Evolutionary conservation across 2,113 vertebrate species (phyloP).

Genomic region (Mixornis gularis): DNA sequence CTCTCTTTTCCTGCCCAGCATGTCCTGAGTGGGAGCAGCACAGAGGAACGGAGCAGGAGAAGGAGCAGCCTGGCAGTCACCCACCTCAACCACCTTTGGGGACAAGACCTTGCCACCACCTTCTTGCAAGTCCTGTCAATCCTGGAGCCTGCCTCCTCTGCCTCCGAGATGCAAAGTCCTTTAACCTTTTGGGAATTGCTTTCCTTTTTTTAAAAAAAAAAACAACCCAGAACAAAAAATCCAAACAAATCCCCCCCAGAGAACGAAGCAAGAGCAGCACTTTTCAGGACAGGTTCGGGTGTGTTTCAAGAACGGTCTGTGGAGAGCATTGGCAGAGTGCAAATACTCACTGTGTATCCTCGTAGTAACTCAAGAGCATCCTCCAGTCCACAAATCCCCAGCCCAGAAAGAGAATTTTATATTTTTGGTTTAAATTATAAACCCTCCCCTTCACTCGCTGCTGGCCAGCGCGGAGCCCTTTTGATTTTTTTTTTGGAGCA

Average conservation of each 20-base stretch:
- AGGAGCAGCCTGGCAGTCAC: conserved; percentile 10
- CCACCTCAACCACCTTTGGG: conserved; percentile 1
- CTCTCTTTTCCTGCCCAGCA: conserved; percentile 40
- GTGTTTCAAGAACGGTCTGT: not conserved
- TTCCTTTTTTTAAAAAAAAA: not conserved
- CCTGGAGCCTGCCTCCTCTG: not conserved
- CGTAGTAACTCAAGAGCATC: not conserved
- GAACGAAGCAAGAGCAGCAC: not conserved
- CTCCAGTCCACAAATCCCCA: not conserved
- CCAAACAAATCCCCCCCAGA: rapidly evolving
- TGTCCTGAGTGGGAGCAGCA: conserved; percentile 57
- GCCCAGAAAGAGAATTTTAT: not conserved
- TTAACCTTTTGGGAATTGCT: not conserved
- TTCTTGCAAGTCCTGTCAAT: not conserved
- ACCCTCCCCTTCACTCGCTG: not conserved
- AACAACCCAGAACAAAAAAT: not conserved
- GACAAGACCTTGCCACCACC: not conserved
- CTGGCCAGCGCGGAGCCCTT: not conserved
- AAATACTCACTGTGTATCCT: not conserved
- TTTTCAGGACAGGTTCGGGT: not conserved
- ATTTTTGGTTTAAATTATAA: not conserved
- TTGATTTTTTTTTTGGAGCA: not conserved
- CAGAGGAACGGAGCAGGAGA: not conserved
- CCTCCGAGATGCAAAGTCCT: not conserved
- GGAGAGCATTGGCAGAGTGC: not conserved